phyloP scores from a whole-genome alignment of 2,888 invertebrate species.

The Escarpia spicata region DNA sequence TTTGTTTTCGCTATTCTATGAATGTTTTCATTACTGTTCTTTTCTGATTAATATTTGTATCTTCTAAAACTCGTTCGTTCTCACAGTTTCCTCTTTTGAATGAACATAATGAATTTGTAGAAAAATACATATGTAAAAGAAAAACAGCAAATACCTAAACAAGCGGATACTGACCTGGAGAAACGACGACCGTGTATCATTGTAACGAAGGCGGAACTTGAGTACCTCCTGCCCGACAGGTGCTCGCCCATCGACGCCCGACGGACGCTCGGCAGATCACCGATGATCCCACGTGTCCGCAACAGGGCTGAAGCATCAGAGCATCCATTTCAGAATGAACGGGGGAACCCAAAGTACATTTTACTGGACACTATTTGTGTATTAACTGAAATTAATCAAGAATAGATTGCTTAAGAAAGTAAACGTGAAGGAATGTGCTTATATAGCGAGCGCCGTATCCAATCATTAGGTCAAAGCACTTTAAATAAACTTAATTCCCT shows the following conservation, averaged over 20 bases:
- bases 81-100: too few species aligned
- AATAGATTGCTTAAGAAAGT: too few species aligned
- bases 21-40: too few species aligned
- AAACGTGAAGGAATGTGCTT: too few species aligned
- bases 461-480: too few species aligned
- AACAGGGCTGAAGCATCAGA: neutral
- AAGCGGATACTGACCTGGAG: neutral
- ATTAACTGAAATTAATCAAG: too few species aligned
- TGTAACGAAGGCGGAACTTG: slow-evolving; percentile 19
- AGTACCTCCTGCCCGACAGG: slow-evolving; percentile 26
- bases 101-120: neutral
- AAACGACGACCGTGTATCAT: slow-evolving; percentile 27
- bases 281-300: slow-evolving; percentile 1
- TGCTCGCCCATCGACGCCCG: slow-evolving; percentile 20
- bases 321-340: neutral
- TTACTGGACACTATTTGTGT: too few species aligned
- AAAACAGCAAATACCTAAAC: neutral
- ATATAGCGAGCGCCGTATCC: too few species aligned
- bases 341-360: neutral
- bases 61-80: too few species aligned
- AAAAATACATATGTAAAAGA: neutral
- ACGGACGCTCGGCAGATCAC: slow-evolving; percentile 6
- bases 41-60: too few species aligned
- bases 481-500: too few species aligned
- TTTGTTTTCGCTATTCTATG: too few species aligned